Percentiles rank a stretch among this genome's conserved stretches.
Conservation (phyloP, 92 coral and sea anemone genomes). For the Meandrina meandrites region DNA sequence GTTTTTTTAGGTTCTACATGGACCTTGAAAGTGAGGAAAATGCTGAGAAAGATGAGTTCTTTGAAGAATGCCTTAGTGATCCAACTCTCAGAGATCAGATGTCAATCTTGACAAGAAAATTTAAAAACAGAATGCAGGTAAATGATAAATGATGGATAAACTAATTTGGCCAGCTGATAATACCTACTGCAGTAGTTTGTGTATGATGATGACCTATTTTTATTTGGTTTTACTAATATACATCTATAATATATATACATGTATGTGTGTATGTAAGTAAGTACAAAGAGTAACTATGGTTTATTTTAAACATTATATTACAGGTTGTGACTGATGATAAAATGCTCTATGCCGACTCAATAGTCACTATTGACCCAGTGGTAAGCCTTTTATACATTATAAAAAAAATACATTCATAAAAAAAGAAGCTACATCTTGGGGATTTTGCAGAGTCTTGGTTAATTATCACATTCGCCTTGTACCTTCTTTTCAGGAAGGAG, state of each 20-base stretch:
- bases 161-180: not conserved
- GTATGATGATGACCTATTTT: too few relatives aligned
- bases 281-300: not conserved
- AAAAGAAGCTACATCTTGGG: too few relatives aligned
- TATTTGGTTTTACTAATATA: too few relatives aligned
- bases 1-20: conserved; percentile 69
- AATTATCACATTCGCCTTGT: not conserved
- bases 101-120: conserved; percentile 83
- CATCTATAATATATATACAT: too few relatives aligned
- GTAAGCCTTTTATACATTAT: conserved; percentile 43
- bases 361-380: conserved; percentile 88
- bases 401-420: not conserved
- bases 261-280: not conserved
- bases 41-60: conserved; percentile 83
- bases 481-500: conserved; percentile 76
- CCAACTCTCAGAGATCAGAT: conserved; percentile 91
- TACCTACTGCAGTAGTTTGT: not conserved
- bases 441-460: too few relatives aligned
- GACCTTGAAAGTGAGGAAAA: conserved; percentile 86
- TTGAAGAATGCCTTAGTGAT: conserved; percentile 87
- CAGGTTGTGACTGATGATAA: conserved; percentile 85
- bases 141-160: not conserved
- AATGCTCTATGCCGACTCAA: conserved; percentile 86
- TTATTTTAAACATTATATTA: not conserved
- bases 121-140: conserved; percentile 81